phyloP scores from a whole-genome alignment of 1,140 invertebrate species.

The Uloborus diversus region DNA sequence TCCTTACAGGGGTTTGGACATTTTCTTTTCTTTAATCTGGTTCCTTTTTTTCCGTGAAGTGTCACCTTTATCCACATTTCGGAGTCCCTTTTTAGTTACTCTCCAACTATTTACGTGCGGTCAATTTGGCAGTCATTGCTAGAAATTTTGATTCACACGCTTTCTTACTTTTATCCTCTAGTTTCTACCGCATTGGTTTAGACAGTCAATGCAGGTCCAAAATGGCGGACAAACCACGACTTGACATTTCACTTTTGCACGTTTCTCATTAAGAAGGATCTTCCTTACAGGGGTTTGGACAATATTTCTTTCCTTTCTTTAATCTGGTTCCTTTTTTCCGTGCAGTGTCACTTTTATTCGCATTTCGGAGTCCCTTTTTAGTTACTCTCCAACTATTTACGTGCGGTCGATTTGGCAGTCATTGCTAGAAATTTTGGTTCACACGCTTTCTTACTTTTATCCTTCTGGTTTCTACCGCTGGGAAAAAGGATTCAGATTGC shows the following conservation, averaged over 20 bases:
- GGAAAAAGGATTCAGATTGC: no score
- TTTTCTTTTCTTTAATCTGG: not conserved
- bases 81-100: not conserved
- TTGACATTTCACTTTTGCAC: not conserved
- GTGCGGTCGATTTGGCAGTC: conserved; percentile 33
- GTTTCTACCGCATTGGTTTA: no score
- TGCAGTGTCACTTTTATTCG: not conserved
- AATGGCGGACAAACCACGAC: not conserved
- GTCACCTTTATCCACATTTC: not conserved
- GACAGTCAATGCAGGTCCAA: not conserved
- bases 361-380: not conserved
- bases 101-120: conserved; percentile 19
- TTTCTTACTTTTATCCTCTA: not conserved
- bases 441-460: not conserved
- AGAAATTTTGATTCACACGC: not conserved
- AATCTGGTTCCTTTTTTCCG: not conserved
- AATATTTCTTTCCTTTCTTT: not conserved
- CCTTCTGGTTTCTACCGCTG: not conserved
- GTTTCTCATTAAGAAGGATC: conserved; percentile 23
- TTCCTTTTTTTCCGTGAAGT: not conserved
- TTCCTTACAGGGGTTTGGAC: conserved; percentile 2
- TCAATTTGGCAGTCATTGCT: conserved; percentile 27
- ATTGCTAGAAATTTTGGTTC: not conserved
- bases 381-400: conserved; percentile 4
- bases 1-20: conserved; percentile 6